These are phyloP conservation scores for Meteorus sp. DNA, from an alignment of 1,140 invertebrate species.

Conservation along the genomic window DNA sequence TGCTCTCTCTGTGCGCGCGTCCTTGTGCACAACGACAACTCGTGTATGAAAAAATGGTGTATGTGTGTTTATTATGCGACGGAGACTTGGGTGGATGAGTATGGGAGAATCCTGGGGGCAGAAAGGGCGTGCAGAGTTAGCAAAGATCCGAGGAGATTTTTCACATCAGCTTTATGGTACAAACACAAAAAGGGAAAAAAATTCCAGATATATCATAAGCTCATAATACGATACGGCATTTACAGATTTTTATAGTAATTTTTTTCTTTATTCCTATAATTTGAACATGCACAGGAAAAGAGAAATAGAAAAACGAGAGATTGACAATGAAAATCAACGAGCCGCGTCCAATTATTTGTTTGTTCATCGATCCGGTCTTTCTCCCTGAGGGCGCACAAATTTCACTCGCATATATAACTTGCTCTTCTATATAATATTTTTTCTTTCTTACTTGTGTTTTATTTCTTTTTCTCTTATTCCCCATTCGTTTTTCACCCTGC, in stretches of 20 bases:
- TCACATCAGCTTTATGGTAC: too few relatives aligned
- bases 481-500: neutral
- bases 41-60: neutral
- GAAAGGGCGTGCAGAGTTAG: too few relatives aligned
- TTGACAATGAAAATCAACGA: slow-evolving; percentile 23
- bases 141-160: neutral
- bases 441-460: neutral
- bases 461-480: neutral
- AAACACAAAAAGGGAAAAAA: too few relatives aligned
- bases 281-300: neutral
- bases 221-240: too few relatives aligned
- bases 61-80: too few relatives aligned
- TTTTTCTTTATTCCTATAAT: neutral
- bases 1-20: neutral
- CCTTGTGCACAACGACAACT: neutral
- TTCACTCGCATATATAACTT: slow-evolving; percentile 13
- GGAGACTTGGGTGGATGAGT: too few relatives aligned
- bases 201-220: too few relatives aligned
- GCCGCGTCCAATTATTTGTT: slow-evolving; percentile 26
- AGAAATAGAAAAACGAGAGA: neutral
- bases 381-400: neutral
- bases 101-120: neutral
- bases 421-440: slow-evolving; percentile 5
- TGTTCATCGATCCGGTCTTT: neutral
- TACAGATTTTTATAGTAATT: too few relatives aligned